A percentile compares a stretch with the other conserved stretches of the same genome.
These are phyloP conservation scores for Drosophila obscura DNA, from an alignment of 1,140 invertebrate species.

Conservation along the genomic window DNA sequence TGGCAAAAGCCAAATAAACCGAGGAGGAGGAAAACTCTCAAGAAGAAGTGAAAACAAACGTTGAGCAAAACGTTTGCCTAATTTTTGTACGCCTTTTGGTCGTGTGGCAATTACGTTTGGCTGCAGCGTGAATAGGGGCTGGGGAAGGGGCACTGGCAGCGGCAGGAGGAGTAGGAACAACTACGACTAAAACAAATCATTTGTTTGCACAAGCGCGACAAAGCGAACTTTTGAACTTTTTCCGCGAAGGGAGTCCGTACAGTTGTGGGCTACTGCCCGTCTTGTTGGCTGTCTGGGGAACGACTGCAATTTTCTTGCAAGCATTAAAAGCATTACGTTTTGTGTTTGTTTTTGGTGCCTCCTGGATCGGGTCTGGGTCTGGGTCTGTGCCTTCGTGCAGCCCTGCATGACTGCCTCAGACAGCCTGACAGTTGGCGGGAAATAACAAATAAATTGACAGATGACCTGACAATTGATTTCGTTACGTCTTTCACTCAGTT, in stretches of 20 bases:
- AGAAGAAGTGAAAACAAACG: slow-evolving; percentile 21
- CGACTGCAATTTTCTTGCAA: slow-evolving; percentile 71
- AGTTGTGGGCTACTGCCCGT: slow-evolving; percentile 39
- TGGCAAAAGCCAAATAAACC: slow-evolving; percentile 54
- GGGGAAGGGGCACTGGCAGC: background rate
- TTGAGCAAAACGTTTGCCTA: slow-evolving; percentile 42
- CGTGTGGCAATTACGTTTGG: slow-evolving; percentile 59
- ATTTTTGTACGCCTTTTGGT: slow-evolving; percentile 43
- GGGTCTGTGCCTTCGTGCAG: slow-evolving; percentile 27
- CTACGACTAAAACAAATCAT: slow-evolving; percentile 73
- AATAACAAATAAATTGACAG: slow-evolving; percentile 81
- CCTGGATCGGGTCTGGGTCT: slow-evolving; percentile 29
- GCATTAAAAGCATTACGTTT: slow-evolving; percentile 77
- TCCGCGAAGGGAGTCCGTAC: slow-evolving; percentile 22
- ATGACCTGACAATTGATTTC: slow-evolving; percentile 82
- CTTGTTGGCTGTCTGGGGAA: slow-evolving; percentile 36
- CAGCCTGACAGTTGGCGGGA: slow-evolving; percentile 70
- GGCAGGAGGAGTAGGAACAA: slow-evolving; percentile 15
- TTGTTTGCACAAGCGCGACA: slow-evolving; percentile 79
- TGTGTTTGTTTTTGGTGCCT: slow-evolving; percentile 60
- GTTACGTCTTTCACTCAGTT: slow-evolving; percentile 48
- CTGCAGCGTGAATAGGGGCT: background rate
- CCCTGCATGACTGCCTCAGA: slow-evolving; percentile 22
- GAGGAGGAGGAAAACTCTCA: background rate
- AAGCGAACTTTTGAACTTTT: slow-evolving; percentile 80